A percentile compares a stretch with the other conserved stretches of the same genome.
Evolutionary conservation across 2,113 vertebrate genomes (phyloP).

Genomic region (Silurus asotus): DNA sequence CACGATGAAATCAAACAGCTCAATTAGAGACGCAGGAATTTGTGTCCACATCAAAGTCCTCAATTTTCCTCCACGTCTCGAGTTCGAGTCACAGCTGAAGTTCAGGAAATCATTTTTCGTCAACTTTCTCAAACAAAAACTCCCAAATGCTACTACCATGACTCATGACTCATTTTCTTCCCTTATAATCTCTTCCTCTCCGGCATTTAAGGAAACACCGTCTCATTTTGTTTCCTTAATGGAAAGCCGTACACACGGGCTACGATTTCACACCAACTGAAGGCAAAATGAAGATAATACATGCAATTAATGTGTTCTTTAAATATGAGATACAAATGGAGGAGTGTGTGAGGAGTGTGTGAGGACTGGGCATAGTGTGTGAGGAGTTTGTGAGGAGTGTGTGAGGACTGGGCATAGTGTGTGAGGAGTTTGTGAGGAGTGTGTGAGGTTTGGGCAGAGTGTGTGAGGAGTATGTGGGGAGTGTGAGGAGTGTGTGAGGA

Average conservation of each 20-base stretch:
- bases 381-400: background rate
- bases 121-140: background rate
- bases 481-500: background rate
- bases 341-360: background rate
- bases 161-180: slow-evolving; percentile 47
- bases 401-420: background rate
- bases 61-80: background rate
- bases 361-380: background rate
- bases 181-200: slow-evolving; percentile 34
- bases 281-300: too few relatives aligned
- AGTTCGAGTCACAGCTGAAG: background rate
- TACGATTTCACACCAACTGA: background rate
- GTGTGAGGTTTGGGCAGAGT: too few relatives aligned
- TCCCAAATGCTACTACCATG: background rate
- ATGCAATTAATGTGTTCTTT: too few relatives aligned
- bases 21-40: background rate
- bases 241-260: background rate
- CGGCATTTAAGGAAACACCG: slow-evolving; percentile 2
- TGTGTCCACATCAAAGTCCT: background rate
- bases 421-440: background rate
- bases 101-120: background rate
- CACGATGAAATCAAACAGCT: background rate
- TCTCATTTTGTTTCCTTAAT: background rate
- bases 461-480: background rate
- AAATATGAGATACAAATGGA: too few relatives aligned